Percentiles rank a stretch among this genome's conserved stretches.
phyloP scores from a whole-genome alignment of 2,797 vertebrate genomes.

The Liparis tanakae region DNA sequence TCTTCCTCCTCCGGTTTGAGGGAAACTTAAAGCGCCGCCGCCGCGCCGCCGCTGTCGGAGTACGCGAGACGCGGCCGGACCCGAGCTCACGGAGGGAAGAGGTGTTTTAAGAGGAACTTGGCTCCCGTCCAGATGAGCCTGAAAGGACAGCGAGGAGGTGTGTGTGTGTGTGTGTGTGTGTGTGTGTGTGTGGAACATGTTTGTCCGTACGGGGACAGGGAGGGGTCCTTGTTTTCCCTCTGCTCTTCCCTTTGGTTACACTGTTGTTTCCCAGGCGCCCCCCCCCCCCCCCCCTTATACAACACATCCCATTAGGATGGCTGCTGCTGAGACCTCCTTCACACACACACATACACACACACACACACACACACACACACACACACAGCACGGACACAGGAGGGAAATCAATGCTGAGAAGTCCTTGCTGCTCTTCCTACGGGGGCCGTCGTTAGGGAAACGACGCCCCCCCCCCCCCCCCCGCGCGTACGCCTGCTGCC shows the following conservation, averaged over 20 bases:
- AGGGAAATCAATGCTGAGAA: conserved; percentile 80
- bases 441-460: conserved; percentile 81
- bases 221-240: conserved; percentile 79
- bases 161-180: conserved; percentile 55
- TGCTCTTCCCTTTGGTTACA: conserved; percentile 79
- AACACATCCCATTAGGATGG: conserved; percentile 76
- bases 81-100: conserved; percentile 4
- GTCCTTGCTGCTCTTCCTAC: conserved; percentile 80
- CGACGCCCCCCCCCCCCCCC: conserved; percentile 67
- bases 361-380: conserved; percentile 25
- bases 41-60: too few species aligned
- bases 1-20: conserved; percentile 21
- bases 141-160: conserved; percentile 45
- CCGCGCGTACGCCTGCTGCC: conserved; percentile 60
- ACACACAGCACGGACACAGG: conserved; percentile 50
- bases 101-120: conserved; percentile 58
- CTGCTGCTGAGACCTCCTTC: conserved; percentile 51
- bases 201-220: conserved; percentile 74
- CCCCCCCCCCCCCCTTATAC: conserved; percentile 49
- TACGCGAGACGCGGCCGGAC: conserved; percentile 1
- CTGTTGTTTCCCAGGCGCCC: conserved; percentile 78
- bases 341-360: conserved; percentile 32
- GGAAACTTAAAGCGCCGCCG: conserved; percentile 12
- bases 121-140: conserved; percentile 44
- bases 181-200: conserved; percentile 65